Evolutionary conservation across 2,113 vertebrate genomes (phyloP).

Genomic region (Hippocampus zosterae): DNA sequence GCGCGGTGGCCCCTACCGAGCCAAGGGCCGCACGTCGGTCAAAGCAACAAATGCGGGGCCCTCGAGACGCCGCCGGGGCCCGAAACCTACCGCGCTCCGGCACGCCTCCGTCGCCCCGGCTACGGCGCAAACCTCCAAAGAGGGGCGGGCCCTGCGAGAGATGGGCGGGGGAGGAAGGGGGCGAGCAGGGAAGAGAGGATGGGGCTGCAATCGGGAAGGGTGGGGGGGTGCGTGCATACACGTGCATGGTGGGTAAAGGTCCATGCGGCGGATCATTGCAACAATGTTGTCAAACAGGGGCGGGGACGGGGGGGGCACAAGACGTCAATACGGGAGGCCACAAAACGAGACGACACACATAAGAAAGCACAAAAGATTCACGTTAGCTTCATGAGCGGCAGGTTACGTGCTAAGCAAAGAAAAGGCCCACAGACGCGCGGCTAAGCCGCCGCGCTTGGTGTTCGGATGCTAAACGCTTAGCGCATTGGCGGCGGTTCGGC

Average conservation of each 20-base stretch:
- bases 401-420: constrained; percentile 36
- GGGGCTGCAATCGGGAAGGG: constrained; percentile 72
- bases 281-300: neutral
- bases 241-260: neutral
- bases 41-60: no score
- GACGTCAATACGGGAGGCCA: constrained; percentile 42
- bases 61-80: neutral
- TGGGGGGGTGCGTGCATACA: constrained; percentile 16
- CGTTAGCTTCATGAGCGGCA: constrained; percentile 60
- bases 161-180: constrained; percentile 79
- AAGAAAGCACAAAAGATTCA: constrained; percentile 76
- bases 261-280: constrained; percentile 4
- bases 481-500: neutral
- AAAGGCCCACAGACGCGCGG: constrained; percentile 18
- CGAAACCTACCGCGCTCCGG: constrained; percentile 83
- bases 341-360: constrained; percentile 71
- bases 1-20: no score
- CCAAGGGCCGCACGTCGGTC: neutral
- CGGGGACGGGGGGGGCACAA: constrained; percentile 19
- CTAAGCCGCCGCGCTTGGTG: neutral
- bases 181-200: constrained; percentile 83
- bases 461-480: neutral
- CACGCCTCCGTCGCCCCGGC: constrained; percentile 81
- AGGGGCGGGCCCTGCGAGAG: constrained; percentile 87
- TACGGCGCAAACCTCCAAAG: constrained; percentile 80